Evolutionary conservation across 2,888 invertebrate genomes (phyloP).

Genomic region (Thysanoteuthis rhombus): DNA sequence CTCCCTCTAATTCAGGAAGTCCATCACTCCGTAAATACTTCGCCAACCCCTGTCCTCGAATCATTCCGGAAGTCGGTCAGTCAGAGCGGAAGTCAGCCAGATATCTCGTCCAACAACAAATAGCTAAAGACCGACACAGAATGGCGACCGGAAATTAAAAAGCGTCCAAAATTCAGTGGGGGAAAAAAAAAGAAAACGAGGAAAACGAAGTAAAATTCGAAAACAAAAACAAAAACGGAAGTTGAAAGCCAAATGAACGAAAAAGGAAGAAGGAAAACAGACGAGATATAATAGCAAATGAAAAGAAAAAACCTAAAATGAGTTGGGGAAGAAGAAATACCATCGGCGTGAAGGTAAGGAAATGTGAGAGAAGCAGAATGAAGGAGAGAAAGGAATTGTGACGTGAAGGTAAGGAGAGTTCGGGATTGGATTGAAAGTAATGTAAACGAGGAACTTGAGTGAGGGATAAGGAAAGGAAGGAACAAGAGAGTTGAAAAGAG

Average conservation of each 20-base stretch:
- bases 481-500: too few species aligned
- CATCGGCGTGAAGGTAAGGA: background rate
- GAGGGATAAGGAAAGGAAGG: too few species aligned
- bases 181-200: background rate
- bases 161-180: background rate
- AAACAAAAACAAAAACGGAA: background rate
- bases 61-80: background rate
- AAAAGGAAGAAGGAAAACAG: background rate
- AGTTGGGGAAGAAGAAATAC: background rate
- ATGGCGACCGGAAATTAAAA: background rate
- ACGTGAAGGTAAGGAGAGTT: background rate
- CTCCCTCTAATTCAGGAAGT: too few species aligned
- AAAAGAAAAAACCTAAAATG: background rate
- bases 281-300: background rate
- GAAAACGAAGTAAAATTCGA: too few species aligned
- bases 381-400: background rate
- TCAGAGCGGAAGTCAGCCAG: background rate
- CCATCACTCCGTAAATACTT: background rate
- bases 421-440: too few species aligned
- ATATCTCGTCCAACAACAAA: background rate
- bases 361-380: background rate
- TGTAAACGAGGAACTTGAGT: too few species aligned
- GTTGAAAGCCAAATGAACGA: background rate
- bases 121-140: background rate
- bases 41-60: background rate